Base-by-base conservation (phyloP, 2,888 invertebrate species). In the Heteropelma amictum region DNA sequence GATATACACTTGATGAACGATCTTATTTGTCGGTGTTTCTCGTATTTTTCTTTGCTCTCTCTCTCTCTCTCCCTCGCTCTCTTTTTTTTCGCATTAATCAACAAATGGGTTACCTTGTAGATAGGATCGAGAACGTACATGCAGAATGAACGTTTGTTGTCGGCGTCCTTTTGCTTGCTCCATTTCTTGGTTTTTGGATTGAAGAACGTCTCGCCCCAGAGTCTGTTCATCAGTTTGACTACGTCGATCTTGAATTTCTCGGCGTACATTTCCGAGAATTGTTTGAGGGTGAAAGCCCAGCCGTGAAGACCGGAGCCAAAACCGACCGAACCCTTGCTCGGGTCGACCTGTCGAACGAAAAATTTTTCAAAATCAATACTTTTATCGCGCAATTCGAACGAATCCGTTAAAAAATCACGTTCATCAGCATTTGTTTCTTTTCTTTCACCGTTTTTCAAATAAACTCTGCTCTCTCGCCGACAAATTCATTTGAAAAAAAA, bases 181-280 rank as follows among this genome's bases (percentile, higher is more conserved):
- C 99, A 99, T 90, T 99, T 99, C 95, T 98, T 99, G 79, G 98
- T 97, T 88, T 96, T 95, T 77, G 95, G 92, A 85, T 98, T 98
- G 93, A 98, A 99, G 94, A 98, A 99, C 90, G 98, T 98, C 90
- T 99, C 99, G 87, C 99, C 99, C 99, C 99, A 99, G 73, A 97
- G 91, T 89, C 94, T 92, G 92, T 96, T 98, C 99, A 99, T 99
- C 86, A 99, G 94, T 90, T 99, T 99, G 82, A 95, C 95, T 58
- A 95, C 94, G 90, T 98, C 97, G 81, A 98, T 97, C 92, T 98
- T 98, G 93, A 99, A 99, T 91, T 99, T 99, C 89, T 96, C 96
- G 30, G 98, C 95, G 89, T 99, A 99, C 96, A 99, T 97, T 91
- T 99, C 98, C 53, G 99, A 92, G 92, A 99, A 99, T 92, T 99